phyloP scores from a whole-genome alignment of 2,888 invertebrate genomes.

The Dusona sp. region DNA sequence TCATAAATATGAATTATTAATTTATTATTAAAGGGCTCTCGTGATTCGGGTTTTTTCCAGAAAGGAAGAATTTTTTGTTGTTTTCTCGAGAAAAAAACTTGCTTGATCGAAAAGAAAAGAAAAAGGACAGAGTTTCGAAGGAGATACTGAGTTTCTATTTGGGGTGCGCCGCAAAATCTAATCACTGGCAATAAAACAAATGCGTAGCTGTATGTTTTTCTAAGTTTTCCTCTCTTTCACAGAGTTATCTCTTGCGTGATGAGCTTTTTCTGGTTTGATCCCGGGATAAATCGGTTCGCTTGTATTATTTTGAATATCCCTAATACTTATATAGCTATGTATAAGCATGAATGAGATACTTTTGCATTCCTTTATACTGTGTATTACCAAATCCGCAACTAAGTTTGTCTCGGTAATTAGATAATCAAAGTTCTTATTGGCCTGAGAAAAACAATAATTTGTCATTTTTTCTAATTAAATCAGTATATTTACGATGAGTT shows the following conservation, averaged over 20 bases:
- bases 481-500: not conserved
- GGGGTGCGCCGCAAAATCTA: slow-evolving; percentile 46
- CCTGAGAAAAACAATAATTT: not conserved
- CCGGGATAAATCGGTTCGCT: slow-evolving; percentile 9
- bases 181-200: slow-evolving; percentile 15
- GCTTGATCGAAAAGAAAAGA: not conserved
- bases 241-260: slow-evolving; percentile 25
- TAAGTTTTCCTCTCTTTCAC: slow-evolving; percentile 10
- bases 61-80: not conserved
- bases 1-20: not conserved
- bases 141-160: not conserved
- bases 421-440: not conserved
- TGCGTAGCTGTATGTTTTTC: not conserved
- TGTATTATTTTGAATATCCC: slow-evolving; percentile 10
- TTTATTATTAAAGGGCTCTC: not conserved
- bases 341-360: not conserved
- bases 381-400: not conserved
- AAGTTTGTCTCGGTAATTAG: not conserved
- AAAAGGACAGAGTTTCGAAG: slow-evolving; percentile 9
- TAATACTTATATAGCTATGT: not conserved
- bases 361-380: not conserved
- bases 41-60: not conserved
- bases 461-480: not conserved
- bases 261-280: slow-evolving; percentile 15
- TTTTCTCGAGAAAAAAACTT: not conserved